Base-by-base conservation (phyloP, 2,113 vertebrate species). In the Apeltes quadracus region DNA sequence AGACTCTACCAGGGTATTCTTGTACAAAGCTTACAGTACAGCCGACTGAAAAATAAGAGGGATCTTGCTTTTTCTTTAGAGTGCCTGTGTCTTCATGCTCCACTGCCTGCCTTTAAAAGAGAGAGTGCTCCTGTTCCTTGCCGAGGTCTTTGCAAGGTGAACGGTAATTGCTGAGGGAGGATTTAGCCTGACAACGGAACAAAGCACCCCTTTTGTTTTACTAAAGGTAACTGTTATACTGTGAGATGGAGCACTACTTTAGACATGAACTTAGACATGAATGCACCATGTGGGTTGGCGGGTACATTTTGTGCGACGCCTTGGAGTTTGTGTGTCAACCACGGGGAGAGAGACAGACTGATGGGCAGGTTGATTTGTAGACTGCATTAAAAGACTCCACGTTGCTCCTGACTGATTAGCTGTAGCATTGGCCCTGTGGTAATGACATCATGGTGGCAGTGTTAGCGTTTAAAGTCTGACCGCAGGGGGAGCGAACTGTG, bases 131-230 rank as follows among this genome's bases (percentile, higher is more conserved):
- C 80, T 83, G 81, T 83, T 89, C 82, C 81, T 69, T 11, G n/a
- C 66, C 4, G 79, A 91, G 89, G 88, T 90, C 91, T 86, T 87
- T 88, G 83, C 81, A 92, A 91, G 91, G 89, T 92, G 88, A 92
- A 75, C 84, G 68, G 75, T 91, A 92, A 92, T 92, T 91, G 90
- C 88, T 87, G 66, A 89, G 86, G 87, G 86, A 88, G 87, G 89
- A 89, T 89, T 89, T 89, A 86, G 83, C 81, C 84, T 55, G 80
- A 87, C 48, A 62, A 76, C 54, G 76, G 84, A 89, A 92, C 87
- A 89, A 91, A 91, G 88, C 84, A 75, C 63, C 81, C 81, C 81
- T 84, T 91, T 92, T 91, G 84, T 90, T 85, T 87, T 71, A 81
- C 75, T 13, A 64, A n/a, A 80, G 84, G 84, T 81, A 88, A 83